Percentiles rank a stretch among this genome's conserved stretches.
Evolutionary conservation across 2,888 invertebrate species (phyloP).

Genomic region (Malthinus seriepunctatus): DNA sequence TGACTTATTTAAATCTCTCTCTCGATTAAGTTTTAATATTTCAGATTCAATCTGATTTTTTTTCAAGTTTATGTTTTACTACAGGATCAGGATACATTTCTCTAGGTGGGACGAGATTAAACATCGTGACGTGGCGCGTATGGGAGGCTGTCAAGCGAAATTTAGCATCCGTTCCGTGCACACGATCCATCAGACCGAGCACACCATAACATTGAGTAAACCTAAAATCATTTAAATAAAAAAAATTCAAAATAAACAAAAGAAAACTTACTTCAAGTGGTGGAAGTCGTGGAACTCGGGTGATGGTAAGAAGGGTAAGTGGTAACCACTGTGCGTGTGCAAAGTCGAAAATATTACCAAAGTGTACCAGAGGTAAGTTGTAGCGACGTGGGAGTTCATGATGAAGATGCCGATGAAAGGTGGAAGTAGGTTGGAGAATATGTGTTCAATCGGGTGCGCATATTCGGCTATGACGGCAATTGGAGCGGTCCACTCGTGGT

Average conservation of each 20-base stretch:
- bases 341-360: conserved; percentile 78
- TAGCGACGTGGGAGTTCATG: conserved; percentile 77
- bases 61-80: too few species aligned
- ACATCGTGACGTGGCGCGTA: conserved; percentile 72
- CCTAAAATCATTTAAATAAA: conserved; percentile 54
- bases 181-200: conserved; percentile 76
- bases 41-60: too few species aligned
- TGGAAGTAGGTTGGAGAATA: conserved; percentile 77
- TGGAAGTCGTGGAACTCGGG: conserved; percentile 89
- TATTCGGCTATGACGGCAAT: conserved; percentile 82
- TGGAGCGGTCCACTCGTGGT: conserved; percentile 88
- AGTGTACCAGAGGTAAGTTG: conserved; percentile 78
- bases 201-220: conserved; percentile 86
- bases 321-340: conserved; percentile 84
- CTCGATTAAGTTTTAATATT: too few species aligned
- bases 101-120: conserved; percentile 67
- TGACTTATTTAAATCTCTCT: too few species aligned
- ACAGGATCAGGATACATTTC: conserved; percentile 66
- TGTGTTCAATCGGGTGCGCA: conserved; percentile 78
- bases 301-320: conserved; percentile 53
- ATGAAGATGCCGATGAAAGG: conserved; percentile 74
- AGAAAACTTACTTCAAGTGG: conserved; percentile 74
- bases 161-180: conserved; percentile 80
- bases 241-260: neutral
- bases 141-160: conserved; percentile 75